phyloP scores from a whole-genome alignment of 1,140 invertebrate species.

The Trichonephila clavata region DNA sequence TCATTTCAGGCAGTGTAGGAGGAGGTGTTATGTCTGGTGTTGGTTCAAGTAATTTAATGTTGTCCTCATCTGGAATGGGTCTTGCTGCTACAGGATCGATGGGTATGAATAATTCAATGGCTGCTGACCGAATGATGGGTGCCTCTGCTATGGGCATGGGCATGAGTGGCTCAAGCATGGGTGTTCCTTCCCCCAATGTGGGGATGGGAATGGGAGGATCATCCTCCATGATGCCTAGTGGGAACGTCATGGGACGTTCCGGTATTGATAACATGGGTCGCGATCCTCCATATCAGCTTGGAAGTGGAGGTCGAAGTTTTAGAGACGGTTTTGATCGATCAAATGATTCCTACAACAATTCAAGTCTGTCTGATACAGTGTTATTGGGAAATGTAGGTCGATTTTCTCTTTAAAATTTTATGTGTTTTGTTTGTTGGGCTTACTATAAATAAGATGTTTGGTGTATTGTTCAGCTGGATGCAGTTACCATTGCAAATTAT shows the following conservation, averaged over 20 bases:
- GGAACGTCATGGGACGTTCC: conserved; percentile 67
- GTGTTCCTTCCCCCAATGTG: conserved; percentile 47
- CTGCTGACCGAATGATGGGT: conserved; percentile 72
- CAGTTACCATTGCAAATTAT: conserved; percentile 34
- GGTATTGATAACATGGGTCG: conserved; percentile 61
- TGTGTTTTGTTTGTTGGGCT: conserved; percentile 38
- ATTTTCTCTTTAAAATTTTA: conserved; percentile 47
- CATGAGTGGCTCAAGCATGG: conserved; percentile 61
- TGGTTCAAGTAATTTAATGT: conserved; percentile 70
- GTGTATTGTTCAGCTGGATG: background rate
- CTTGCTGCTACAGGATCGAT: conserved; percentile 57
- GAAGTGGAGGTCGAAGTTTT: conserved; percentile 45
- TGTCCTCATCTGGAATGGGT: conserved; percentile 64
- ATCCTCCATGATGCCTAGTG: conserved; percentile 63
- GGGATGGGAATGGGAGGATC: conserved; percentile 65
- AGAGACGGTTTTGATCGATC: conserved; percentile 70
- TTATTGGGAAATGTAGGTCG: conserved; percentile 73
- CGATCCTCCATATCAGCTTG: conserved; percentile 50
- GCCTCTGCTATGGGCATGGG: conserved; percentile 53
- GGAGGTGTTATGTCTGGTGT: conserved; percentile 59
- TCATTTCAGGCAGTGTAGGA: conserved; percentile 67
- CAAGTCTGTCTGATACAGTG: conserved; percentile 69
- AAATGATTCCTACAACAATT: conserved; percentile 63
- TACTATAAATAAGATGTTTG: background rate
- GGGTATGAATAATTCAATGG: conserved; percentile 74